Percentiles rank a stretch among this genome's conserved stretches.
These are phyloP conservation scores for Falco berigora DNA, from an alignment of 2,797 vertebrate species.

Conservation along the genomic window DNA sequence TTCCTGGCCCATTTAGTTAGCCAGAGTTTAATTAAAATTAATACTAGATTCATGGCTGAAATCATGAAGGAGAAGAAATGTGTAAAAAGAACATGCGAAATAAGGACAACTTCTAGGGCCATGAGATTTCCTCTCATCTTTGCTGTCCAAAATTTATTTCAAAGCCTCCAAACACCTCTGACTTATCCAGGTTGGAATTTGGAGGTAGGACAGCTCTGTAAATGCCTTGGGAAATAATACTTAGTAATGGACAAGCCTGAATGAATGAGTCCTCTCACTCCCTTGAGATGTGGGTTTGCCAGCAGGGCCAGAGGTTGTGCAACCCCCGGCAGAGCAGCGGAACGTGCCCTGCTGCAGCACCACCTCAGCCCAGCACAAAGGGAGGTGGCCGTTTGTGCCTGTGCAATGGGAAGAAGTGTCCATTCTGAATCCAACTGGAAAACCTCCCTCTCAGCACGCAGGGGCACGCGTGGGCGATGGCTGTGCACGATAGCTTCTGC, in stretches of 20 bases:
- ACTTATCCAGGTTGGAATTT: neutral
- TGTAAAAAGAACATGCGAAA: neutral
- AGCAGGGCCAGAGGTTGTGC: neutral
- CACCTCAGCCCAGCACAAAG: neutral
- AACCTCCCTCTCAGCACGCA: neutral
- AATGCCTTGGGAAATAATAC: neutral
- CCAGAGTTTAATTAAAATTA: neutral
- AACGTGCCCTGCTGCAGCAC: neutral
- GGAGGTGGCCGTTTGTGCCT: neutral
- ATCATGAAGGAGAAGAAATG: neutral
- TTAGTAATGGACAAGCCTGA: neutral
- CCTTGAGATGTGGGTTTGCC: neutral
- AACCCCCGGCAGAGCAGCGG: neutral
- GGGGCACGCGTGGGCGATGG: neutral
- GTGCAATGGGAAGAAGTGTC: neutral
- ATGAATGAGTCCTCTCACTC: neutral
- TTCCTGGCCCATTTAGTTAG: neutral
- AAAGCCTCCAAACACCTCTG: neutral
- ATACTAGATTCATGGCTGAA: neutral
- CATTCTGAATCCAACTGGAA: neutral
- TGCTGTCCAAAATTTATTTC: neutral
- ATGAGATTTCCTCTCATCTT: neutral
- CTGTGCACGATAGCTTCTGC: neutral
- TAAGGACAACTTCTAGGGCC: neutral
- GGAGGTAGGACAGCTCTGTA: neutral